Percentiles rank a stretch among this genome's conserved stretches.
Conservation (phyloP, 2,113 vertebrate genomes). For the Taxidea taxus region DNA sequence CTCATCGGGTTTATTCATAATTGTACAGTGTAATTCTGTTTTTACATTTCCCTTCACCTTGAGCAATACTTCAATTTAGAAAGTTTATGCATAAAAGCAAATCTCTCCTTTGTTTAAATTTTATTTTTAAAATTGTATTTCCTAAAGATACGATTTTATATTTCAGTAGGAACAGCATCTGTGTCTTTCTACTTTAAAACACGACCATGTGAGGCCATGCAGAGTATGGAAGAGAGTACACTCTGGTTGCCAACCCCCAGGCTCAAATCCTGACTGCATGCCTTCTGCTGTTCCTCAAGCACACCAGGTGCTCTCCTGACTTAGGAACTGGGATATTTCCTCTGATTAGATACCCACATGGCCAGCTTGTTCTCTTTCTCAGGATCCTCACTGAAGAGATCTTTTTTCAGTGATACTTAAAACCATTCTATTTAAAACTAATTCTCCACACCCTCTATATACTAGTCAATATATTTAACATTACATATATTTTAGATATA, state of each 20-base stretch:
- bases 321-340: neutral
- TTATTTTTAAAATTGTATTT: neutral
- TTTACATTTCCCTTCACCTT: neutral
- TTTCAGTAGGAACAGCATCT: neutral
- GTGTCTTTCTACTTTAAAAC: neutral
- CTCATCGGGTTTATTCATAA: neutral
- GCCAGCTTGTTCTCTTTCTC: neutral
- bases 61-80: neutral
- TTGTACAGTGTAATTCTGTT: neutral
- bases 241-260: accelerated
- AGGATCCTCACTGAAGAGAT: neutral
- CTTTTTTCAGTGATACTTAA: neutral
- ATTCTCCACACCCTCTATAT: neutral
- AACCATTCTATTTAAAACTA: neutral
- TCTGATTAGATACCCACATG: neutral
- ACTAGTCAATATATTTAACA: neutral
- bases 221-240: neutral
- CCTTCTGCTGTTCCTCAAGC: neutral
- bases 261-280: neutral
- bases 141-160: neutral
- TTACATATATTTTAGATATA: neutral
- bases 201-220: neutral
- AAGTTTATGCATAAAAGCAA: neutral
- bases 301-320: neutral
- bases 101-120: neutral